phyloP scores from a whole-genome alignment of 2,888 invertebrate species.

The Drosophila pseudotalamancana region DNA sequence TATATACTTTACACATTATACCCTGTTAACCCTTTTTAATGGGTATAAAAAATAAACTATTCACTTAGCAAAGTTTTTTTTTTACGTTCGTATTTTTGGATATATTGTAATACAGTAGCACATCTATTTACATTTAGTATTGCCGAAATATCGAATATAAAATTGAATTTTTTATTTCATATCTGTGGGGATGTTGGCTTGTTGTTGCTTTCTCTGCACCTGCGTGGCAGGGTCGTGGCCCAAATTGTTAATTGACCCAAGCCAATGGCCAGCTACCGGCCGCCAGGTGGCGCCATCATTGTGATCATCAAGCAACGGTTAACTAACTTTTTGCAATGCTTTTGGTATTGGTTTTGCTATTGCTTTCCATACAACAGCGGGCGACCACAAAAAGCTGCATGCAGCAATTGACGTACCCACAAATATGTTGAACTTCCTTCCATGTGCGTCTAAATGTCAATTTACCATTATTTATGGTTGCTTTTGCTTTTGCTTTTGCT shows the following conservation, averaged over 20 bases:
- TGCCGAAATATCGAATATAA: too few relatives aligned
- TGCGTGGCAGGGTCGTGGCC: slow-evolving; percentile 47
- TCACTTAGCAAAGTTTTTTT: too few relatives aligned
- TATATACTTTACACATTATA: too few relatives aligned
- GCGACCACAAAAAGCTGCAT: slow-evolving; percentile 29
- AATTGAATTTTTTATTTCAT: too few relatives aligned
- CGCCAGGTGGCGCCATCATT: slow-evolving; percentile 48
- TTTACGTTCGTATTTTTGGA: too few relatives aligned
- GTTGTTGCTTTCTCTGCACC: slow-evolving; percentile 39
- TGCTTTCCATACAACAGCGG: slow-evolving; percentile 22
- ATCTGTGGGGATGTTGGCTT: slow-evolving; percentile 6
- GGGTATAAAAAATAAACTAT: too few relatives aligned
- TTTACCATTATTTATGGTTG: slow-evolving; percentile 61
- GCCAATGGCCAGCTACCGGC: slow-evolving; percentile 52
- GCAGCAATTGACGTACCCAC: slow-evolving; percentile 40
- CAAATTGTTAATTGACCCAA: slow-evolving; percentile 63
- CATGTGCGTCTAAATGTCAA: slow-evolving; percentile 48
- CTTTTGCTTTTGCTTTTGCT: slow-evolving; percentile 36
- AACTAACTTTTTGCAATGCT: slow-evolving; percentile 6
- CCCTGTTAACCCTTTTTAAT: too few relatives aligned
- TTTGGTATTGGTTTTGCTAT: slow-evolving; percentile 13
- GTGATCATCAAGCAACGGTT: slow-evolving; percentile 15
- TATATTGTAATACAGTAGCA: too few relatives aligned
- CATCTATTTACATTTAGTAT: too few relatives aligned
- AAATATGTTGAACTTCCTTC: slow-evolving; percentile 54